Base-by-base conservation (phyloP, 1,140 invertebrate species). In the Zaprionus gabonicus region DNA sequence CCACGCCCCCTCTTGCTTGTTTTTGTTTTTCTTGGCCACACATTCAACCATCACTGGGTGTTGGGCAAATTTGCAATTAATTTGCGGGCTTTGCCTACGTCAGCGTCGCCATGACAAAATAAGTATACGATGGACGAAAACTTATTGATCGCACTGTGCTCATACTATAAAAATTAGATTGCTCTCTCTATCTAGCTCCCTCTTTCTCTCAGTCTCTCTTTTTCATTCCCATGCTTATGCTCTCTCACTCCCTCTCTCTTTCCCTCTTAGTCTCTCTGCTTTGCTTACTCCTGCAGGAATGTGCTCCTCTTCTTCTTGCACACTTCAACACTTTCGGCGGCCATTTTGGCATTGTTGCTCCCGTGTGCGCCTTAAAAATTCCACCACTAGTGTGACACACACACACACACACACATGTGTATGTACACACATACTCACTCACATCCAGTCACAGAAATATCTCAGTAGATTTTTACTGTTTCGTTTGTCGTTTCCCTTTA, bases 301-400 rank as follows among this genome's bases (percentile, higher is more conserved):
- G 81, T 78, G 68, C 74, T 76, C 62, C 49, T 71, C 64, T 68
- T 72, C 49, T 68, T 28, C 62, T 80, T 74, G 70, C 80, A 81
- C 73, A 76, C 44, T 79, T 91, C 68, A 91, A 91, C 81, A 91
- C 87, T 87, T 91, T 91, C 72, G 81, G 83, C 83, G 58, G 88
- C 88, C 88, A 91, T 91, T 91, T 91, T 91, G 74, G 53, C 53
- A 53, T 44, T 57, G 81, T 55, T 85, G 78, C 57, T 85, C 81
- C 67, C 59, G 57, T 41, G 49, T 59, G 66, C 66, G 71, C 58
- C 76, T 76, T 90, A 69, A 75, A 79, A 90, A 88, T 90, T 90
- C 85, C 85, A 90, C 86, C 86, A 90, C 85, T 85, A 78, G 31
- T 66, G 71, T 71, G 70, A 49, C 60, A 31, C 36, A 55, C 36